phyloP scores from a whole-genome alignment of 2,113 vertebrate genomes.

The Xyrauchen texanus region DNA sequence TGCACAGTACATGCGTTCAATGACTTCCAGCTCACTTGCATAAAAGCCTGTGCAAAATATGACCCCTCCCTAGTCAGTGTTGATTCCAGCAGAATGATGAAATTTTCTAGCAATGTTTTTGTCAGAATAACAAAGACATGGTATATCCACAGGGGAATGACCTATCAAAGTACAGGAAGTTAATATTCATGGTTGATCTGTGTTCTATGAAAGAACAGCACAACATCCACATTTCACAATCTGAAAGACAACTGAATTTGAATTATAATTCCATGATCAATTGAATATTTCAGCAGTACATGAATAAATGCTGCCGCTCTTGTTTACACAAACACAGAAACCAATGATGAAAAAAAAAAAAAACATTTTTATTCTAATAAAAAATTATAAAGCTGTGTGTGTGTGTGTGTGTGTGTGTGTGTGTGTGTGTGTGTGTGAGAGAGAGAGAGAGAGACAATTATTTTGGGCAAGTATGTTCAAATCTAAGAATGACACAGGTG shows the following conservation, averaged over 20 bases:
- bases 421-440: not conserved
- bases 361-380: not conserved
- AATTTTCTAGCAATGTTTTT: constrained; percentile 29
- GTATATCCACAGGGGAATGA: constrained; percentile 1
- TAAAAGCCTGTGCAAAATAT: constrained; percentile 10
- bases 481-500: not conserved
- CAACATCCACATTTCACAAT: constrained; percentile 22
- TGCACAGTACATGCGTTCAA: not conserved
- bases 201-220: constrained; percentile 18
- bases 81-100: constrained; percentile 31
- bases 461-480: not conserved
- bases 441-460: not conserved
- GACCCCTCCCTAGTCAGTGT: constrained; percentile 20
- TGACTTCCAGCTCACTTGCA: constrained; percentile 29
- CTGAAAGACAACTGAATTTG: not conserved
- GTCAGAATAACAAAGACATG: constrained; percentile 27
- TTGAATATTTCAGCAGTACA: constrained; percentile 28
- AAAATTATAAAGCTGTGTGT: no score
- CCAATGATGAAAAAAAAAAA: not conserved
- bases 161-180: constrained; percentile 35
- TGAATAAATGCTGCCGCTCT: constrained; percentile 3
- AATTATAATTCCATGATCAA: constrained; percentile 4
- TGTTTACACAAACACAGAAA: not conserved
- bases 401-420: not conserved
- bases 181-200: constrained; percentile 34